phyloP scores from a whole-genome alignment of 2,888 invertebrate genomes.

The Unio pictorum region DNA sequence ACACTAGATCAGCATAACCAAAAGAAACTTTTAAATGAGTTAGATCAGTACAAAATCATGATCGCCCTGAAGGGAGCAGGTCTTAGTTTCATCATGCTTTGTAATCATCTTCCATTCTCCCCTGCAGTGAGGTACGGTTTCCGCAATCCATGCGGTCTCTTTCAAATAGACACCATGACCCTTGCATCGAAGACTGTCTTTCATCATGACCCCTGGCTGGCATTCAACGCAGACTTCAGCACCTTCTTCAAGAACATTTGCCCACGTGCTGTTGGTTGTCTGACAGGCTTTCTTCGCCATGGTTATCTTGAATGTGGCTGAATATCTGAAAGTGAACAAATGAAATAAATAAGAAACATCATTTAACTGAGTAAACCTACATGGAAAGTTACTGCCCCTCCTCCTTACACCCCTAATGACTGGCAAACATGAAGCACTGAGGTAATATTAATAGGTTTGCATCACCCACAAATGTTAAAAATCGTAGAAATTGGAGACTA shows the following conservation, averaged over 20 bases:
- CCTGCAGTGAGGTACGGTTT: conserved; percentile 89
- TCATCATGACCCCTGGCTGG: conserved; percentile 85
- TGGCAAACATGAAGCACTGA: too few species aligned
- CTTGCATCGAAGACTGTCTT: conserved; percentile 82
- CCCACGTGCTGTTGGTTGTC: conserved; percentile 71
- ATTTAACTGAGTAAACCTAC: too few species aligned
- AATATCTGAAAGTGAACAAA: conserved; percentile 81
- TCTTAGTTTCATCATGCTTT: conserved; percentile 58
- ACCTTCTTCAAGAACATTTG: conserved; percentile 72
- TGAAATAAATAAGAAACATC: not conserved
- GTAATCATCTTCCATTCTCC: conserved; percentile 85
- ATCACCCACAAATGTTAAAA: too few species aligned
- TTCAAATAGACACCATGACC: conserved; percentile 87
- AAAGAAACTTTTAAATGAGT: not conserved
- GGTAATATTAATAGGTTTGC: too few species aligned
- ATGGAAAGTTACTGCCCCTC: too few species aligned
- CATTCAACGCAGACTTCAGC: conserved; percentile 86
- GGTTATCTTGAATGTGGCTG: conserved; percentile 86
- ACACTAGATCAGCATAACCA: too few species aligned
- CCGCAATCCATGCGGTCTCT: conserved; percentile 86
- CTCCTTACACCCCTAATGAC: too few species aligned
- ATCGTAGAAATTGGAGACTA: too few species aligned
- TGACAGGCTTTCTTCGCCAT: conserved; percentile 48
- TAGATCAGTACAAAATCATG: conserved; percentile 40
- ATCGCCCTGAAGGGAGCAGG: conserved; percentile 63